Percentiles rank a stretch among this genome's conserved stretches.
These are phyloP conservation scores for Euplexia lucipara DNA, from an alignment of 2,888 invertebrate genomes.

Conservation along the genomic window DNA sequence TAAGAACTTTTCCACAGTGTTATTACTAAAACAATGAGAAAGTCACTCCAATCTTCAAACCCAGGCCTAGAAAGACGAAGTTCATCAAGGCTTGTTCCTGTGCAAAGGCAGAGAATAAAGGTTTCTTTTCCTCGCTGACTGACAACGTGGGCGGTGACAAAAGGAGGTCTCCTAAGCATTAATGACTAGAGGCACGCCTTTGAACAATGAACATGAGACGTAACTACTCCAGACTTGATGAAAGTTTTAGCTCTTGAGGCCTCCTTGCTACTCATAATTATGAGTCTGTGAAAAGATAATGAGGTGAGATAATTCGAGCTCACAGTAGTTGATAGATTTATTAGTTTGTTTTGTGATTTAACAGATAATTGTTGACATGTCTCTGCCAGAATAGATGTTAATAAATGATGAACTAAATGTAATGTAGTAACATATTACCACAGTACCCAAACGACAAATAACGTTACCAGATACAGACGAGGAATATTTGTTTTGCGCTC, in stretches of 20 bases:
- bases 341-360: slow-evolving; percentile 27
- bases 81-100: slow-evolving; percentile 65
- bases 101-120: slow-evolving; percentile 71
- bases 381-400: neutral
- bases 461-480: neutral
- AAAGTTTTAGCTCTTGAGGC: slow-evolving; percentile 72
- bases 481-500: slow-evolving; percentile 17
- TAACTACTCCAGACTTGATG: slow-evolving; percentile 78
- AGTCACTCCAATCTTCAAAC: slow-evolving; percentile 51
- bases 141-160: slow-evolving; percentile 75
- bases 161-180: slow-evolving; percentile 77
- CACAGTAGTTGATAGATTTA: slow-evolving; percentile 30
- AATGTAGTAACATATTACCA: neutral
- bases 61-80: slow-evolving; percentile 61
- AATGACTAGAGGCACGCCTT: slow-evolving; percentile 77
- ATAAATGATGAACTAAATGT: slow-evolving; percentile 9
- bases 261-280: slow-evolving; percentile 65
- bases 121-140: slow-evolving; percentile 69
- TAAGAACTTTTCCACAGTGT: slow-evolving; percentile 11
- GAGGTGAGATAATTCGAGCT: slow-evolving; percentile 34
- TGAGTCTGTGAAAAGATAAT: slow-evolving; percentile 43
- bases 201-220: slow-evolving; percentile 77
- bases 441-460: slow-evolving; percentile 12
- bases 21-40: slow-evolving; percentile 46
- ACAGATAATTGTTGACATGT: neutral